These are phyloP conservation scores for Luperina nickerlii DNA, from an alignment of 2,888 invertebrate species.

Conservation along the genomic window DNA sequence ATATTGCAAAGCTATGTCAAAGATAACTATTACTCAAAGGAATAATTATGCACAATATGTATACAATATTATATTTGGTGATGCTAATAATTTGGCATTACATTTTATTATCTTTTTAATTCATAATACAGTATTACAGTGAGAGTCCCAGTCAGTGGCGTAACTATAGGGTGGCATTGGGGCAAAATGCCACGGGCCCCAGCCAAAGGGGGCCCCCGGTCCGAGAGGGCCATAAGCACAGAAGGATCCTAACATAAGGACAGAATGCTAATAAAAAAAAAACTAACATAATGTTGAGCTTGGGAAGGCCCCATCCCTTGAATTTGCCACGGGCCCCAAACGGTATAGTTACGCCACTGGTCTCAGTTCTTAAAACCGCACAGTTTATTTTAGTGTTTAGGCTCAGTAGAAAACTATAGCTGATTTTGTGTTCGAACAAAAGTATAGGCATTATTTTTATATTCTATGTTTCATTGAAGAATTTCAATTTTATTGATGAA, in stretches of 20 bases:
- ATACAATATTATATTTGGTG: slow-evolving; percentile 3
- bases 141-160: background rate
- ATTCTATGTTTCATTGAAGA: slow-evolving; percentile 4
- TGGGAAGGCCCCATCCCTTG: too few species aligned
- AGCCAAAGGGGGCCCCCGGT: too few species aligned
- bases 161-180: too few species aligned
- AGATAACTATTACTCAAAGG: background rate
- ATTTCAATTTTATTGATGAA: slow-evolving; percentile 4
- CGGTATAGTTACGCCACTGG: too few species aligned
- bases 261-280: too few species aligned
- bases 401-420: slow-evolving; percentile 14
- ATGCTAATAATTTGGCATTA: background rate
- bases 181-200: too few species aligned
- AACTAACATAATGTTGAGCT: too few species aligned
- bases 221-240: too few species aligned
- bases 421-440: slow-evolving; percentile 12
- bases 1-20: background rate
- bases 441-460: background rate
- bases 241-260: too few species aligned
- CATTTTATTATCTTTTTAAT: slow-evolving; percentile 4
- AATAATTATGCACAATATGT: background rate
- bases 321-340: too few species aligned
- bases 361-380: background rate
- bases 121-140: slow-evolving; percentile 7
- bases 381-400: background rate